Evolutionary conservation across 2,113 vertebrate genomes (phyloP).

Genomic region (Corythornis vintsioides): DNA sequence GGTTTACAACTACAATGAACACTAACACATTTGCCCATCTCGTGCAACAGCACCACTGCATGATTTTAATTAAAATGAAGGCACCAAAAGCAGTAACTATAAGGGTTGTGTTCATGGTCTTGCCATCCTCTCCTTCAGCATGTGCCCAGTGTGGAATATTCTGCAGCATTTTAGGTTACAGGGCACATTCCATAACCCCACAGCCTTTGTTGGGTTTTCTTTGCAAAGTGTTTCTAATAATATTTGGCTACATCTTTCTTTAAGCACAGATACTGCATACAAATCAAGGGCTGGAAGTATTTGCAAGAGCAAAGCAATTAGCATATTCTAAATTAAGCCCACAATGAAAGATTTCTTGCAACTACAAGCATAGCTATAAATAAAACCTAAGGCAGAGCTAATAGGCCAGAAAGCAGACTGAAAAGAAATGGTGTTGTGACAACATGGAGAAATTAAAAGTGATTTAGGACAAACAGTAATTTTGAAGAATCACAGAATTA

Average conservation of each 20-base stretch:
- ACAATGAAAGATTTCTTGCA: conserved; percentile 49
- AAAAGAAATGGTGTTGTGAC: conserved; percentile 57
- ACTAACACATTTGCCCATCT: neutral
- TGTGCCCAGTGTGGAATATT: neutral
- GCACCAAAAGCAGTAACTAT: neutral
- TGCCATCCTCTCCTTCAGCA: fast-evolving
- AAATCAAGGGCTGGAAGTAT: conserved; percentile 22
- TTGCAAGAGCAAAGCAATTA: conserved; percentile 52
- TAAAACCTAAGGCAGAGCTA: conserved; percentile 50
- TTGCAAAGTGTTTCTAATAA: neutral
- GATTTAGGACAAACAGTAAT: conserved; percentile 59
- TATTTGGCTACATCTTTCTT: neutral
- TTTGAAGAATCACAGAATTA: neutral
- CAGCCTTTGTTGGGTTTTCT: neutral
- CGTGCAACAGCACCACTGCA: neutral
- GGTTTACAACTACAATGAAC: neutral
- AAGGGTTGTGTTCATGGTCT: neutral
- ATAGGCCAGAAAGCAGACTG: conserved; percentile 66
- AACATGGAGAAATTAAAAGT: conserved; percentile 73
- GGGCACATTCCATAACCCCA: neutral
- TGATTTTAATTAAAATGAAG: neutral
- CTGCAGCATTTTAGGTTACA: neutral
- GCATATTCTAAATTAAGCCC: conserved; percentile 46
- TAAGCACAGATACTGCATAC: conserved; percentile 7
- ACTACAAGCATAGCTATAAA: conserved; percentile 55